Percentiles rank a stretch among this genome's conserved stretches.
Evolutionary conservation across 2,797 vertebrate species (phyloP).

Genomic region (Avahi laniger): DNA sequence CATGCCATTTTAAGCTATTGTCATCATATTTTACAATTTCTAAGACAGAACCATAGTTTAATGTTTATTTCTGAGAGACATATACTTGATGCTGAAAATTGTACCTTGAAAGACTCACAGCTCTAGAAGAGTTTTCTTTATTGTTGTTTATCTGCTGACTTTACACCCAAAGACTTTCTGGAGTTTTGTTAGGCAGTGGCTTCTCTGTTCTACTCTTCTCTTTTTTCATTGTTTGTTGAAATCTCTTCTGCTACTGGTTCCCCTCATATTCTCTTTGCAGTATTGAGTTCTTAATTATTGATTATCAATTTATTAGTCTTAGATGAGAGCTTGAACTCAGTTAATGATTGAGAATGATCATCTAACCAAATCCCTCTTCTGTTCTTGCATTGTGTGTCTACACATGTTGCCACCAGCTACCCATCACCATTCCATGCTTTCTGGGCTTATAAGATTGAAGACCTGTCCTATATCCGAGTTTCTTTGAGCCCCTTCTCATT

Average conservation of each 20-base stretch:
- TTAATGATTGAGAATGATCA: not conserved
- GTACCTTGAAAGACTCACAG: not conserved
- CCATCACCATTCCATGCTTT: not conserved
- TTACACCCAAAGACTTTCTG: not conserved
- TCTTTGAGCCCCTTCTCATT: not conserved
- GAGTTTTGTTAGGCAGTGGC: not conserved
- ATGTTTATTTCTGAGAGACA: not conserved
- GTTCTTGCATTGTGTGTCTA: not conserved
- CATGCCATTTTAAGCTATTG: not conserved
- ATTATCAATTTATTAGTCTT: not conserved
- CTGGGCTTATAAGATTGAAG: not conserved
- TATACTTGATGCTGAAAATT: not conserved
- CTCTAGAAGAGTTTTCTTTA: not conserved
- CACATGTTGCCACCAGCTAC: not conserved
- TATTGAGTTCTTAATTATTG: not conserved
- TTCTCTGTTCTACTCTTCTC: not conserved
- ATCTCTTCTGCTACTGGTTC: not conserved
- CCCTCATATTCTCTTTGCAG: not conserved
- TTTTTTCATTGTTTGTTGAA: constrained; percentile 7
- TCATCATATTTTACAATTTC: not conserved
- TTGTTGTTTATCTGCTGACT: not conserved
- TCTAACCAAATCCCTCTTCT: not conserved
- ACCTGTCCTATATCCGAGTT: not conserved
- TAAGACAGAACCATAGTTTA: not conserved
- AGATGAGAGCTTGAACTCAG: not conserved